Conservation (phyloP, 2,797 vertebrate genomes). For the Mareca penelope region DNA sequence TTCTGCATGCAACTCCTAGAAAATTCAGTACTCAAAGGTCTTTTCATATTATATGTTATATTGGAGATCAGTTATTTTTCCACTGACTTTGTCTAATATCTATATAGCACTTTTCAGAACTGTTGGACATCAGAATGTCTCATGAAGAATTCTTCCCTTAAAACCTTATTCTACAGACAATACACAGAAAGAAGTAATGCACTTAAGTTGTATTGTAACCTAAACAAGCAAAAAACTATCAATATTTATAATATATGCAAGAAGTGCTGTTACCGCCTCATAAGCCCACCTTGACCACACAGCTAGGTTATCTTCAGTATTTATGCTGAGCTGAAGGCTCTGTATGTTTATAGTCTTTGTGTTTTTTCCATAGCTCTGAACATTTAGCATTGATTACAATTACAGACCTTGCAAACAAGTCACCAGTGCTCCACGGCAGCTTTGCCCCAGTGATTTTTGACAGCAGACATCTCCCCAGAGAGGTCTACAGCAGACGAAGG, state of each 20-base stretch:
- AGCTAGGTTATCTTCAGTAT: neutral
- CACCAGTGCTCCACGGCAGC: neutral
- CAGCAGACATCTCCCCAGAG: neutral
- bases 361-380: neutral
- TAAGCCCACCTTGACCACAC: neutral
- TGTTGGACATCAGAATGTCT: neutral
- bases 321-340: slow-evolving; percentile 15
- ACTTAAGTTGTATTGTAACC: neutral
- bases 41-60: neutral
- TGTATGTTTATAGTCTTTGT: neutral
- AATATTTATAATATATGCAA: neutral
- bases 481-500: neutral
- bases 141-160: neutral
- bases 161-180: neutral
- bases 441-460: neutral
- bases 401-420: slow-evolving; percentile 3
- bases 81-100: neutral
- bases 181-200: neutral
- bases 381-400: neutral
- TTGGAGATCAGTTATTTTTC: neutral
- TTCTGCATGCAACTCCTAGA: neutral
- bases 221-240: neutral
- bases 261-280: neutral
- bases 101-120: neutral
- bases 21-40: neutral